Base-by-base conservation (phyloP, 2,797 vertebrate species). In the Syngnathus rostellatus region DNA sequence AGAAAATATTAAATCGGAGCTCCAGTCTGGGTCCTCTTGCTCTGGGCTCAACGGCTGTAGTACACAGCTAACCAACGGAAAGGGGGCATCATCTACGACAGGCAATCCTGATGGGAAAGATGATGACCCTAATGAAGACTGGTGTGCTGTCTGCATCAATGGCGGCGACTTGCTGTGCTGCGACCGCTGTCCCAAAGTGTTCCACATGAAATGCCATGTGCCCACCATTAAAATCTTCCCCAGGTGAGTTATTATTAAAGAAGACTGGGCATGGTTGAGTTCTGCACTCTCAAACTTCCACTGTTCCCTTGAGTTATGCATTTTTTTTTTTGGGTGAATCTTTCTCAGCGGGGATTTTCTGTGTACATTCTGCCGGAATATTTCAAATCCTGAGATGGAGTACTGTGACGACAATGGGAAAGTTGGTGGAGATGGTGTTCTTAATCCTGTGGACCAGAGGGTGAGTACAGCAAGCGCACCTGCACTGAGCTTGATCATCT, bases 111-210 rank as follows among this genome's bases (percentile, higher is more conserved):
- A 69, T 6, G 83, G 76, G 23, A 98, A 97, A 81, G 96, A 98
- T 0, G 96, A 99, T 0, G 97, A 99, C 73, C 97, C 97, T 2
- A 99, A 99, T 62, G 97, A 99, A 83, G 97, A 99, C 87, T 99
- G 97, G 97, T 99, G 97, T 66, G 97, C 95, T 0, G 97, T 99
- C 66, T 99, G 97, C 84, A 96, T 94, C 80, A 99, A 99, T 0
- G 97, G 97, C 61, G 97, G 97, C 11, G 94, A 99, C 74, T 91
- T 99, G 17, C 84, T 99, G 16, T 99, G 97, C 85, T 99, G 97
- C 74, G 97, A 99, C 78, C 95, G 90, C 82, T 99, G 97, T 83
- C 97, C 97, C 16, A 99, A 98, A 87, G 97, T 99, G 74, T 99
- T 99, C 85, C 97, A 99, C 88, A 94, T 98, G 82, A 97, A 94